Base-by-base conservation (phyloP, 1,140 invertebrate genomes). In the Lethrus apterus region DNA sequence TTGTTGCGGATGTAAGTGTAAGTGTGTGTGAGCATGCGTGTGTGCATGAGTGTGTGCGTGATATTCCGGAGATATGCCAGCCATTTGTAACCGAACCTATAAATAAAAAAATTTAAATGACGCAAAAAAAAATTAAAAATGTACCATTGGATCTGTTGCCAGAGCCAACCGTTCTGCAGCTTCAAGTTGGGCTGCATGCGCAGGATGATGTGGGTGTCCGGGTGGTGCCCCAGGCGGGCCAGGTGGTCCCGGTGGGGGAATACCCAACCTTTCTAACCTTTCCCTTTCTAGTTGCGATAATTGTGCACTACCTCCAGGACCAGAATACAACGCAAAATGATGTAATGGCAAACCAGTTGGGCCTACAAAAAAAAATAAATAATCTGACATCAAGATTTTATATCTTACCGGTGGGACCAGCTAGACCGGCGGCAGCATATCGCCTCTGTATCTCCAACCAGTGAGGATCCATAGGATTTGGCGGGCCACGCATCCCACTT, bases 11-110 rank as follows among this genome's bases (percentile, higher is more conserved):
- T 89, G 86, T 63, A 90, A 78, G 73, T 91, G 88, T 63, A 90
- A 81, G 75, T 90, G 88, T 55, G 86, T 87, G 75, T 93, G 90
- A 58, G 89, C 86, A 73, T 93, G 90, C 56, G 86, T 86, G 70
- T 89, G 84, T 40, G 85, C 84, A 66, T 90, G 87, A 44, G 83
- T 84, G 65, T 88, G 85, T 55, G 83, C 82, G 64, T 86, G 84
- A 67, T 84, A 86, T 68, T 83, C 84, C 46, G 79, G 83, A 56
- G 80, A 83, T 54, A 85, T 83, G 56, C 85, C 84, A 52, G 85
- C 85, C 84, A 92, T 88, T 71, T 90, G 86, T 48, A 91, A 72
- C 38, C 88, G 80, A 56, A 86, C 76, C 73, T 65, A 56, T 46
- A 56, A 9, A 34, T 19, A 14, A n/a, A 44, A n/a, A n/a, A n/a